Evolutionary conservation across 30 jellyfish, hydroid and myxozoan genomes (phyloP), one percentile per base, ranked within the genome.

Genomic region (Haliclystus octoradiatus): DNA sequence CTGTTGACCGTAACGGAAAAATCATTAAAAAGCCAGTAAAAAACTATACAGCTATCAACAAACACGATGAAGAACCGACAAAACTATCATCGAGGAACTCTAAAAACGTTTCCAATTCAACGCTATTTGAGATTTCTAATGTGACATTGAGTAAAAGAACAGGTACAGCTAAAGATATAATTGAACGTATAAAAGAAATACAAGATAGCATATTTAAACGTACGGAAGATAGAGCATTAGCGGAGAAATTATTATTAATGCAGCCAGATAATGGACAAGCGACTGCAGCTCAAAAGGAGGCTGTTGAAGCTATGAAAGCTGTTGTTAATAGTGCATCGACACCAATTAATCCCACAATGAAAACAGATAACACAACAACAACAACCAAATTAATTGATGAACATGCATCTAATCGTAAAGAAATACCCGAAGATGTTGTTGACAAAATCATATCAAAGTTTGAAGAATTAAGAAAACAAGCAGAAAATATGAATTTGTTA

Each of bases 351-450:
- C 14, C 57, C 9, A 5, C 57, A 19, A 40, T 5, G 19, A 19
- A 40, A 19, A 40, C 57, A 40, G n/a, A n/a, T n/a, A n/a, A n/a
- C n/a, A n/a, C n/a, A n/a, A n/a, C n/a, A n/a, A n/a, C n/a, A n/a
- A n/a, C n/a, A n/a, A n/a, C n/a, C n/a, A n/a, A n/a, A n/a, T n/a
- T n/a, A n/a, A n/a, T n/a, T n/a, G 9, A 9, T 5, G 57, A 5
- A 5, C 57, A 19, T 5, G 57, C 57, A 40, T 5, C 57, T 9
- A 40, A 40, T 19, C 52, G 99, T 63, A 91, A 91, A 62, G 67
- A 80, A 12, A 91, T 91, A 19, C 99, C 99, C 2, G 99, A 91
- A 79, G 99, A 91, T 68, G 99, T 91, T 23, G 99, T 91, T n/a
- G 93, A 91, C 51, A 91, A 83, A 66, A 91, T 91, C 14, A 72